Evolutionary conservation across 23 tunicate genomes (phyloP).

Genomic region (Ciona savignyi): DNA sequence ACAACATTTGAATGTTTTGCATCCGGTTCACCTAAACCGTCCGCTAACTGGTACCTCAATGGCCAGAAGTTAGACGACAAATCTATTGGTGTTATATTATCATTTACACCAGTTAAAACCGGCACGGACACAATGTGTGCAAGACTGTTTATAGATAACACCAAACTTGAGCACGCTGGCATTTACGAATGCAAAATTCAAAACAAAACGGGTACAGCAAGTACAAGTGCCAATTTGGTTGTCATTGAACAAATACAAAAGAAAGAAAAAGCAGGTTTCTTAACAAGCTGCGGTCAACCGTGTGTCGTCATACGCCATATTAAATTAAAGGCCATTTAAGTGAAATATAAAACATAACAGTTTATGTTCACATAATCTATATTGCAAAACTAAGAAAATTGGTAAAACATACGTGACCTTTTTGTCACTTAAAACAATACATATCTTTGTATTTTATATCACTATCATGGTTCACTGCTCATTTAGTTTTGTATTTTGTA

Average conservation of each 20-base stretch:
- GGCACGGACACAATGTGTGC: background rate
- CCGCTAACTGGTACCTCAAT: slow-evolving; percentile 38
- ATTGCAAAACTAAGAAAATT: no score
- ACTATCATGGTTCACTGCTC: no score
- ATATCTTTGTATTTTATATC: no score
- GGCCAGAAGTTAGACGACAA: background rate
- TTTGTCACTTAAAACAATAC: no score
- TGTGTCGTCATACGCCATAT: background rate
- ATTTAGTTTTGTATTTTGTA: no score
- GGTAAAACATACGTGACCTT: no score
- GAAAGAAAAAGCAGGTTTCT: background rate
- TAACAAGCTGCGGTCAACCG: slow-evolving; percentile 15
- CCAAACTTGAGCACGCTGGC: slow-evolving; percentile 19
- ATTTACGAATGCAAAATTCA: slow-evolving; percentile 41
- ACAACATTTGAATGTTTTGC: background rate
- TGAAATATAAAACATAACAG: no score
- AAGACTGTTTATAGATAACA: background rate
- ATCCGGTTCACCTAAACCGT: slow-evolving; percentile 20
- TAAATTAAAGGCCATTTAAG: no score
- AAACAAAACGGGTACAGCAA: slow-evolving; percentile 45
- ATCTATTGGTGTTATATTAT: background rate
- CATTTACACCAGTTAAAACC: background rate
- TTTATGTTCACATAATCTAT: no score
- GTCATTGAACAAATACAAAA: background rate
- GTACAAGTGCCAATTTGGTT: slow-evolving; percentile 38